Base-by-base conservation (phyloP, 2,797 vertebrate species). In the Mormyrus hasselquistii region DNA sequence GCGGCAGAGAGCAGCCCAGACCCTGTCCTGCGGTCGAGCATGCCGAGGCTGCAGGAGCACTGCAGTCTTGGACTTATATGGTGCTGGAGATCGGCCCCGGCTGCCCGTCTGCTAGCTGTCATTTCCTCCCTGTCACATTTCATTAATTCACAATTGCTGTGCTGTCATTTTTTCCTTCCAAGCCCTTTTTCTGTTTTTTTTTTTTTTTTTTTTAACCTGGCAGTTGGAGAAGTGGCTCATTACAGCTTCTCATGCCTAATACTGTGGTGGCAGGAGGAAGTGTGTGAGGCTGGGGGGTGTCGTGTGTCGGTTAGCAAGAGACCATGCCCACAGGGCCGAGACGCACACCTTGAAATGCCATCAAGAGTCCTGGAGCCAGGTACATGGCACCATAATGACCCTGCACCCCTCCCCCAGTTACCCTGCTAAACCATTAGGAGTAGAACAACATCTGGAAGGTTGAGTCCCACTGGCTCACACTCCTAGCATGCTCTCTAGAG, bases 101-200 rank as follows among this genome's bases (percentile, higher is more conserved):
- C 92, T 91, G 85, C 93, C 94, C 92, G 73, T 93, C 90, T 90
- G 91, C 89, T 93, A 92, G 93, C 93, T 94, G 92, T 92, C 69
- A 92, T 94, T 96, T 95, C 92, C 92, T 91, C 91, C 89, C 89
- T 94, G 92, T 95, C 93, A 94, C 88, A 91, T 90, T 93, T 93
- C 90, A 91, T 94, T 94, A 89, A 90, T 91, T 94, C 93, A 89
- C 90, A 89, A 84, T 89, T 34, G 41, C 91, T 89, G 90, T n/a
- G 62, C 91, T 95, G 91, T 93, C 91, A 93, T 87, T 91, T 92
- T 62, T 93, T 93, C 34, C 53, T 88, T 88, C 87, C 85, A 83
- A 85, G 91, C 93, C 90, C 87, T 93, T 93, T 38, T 91, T 88
- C 29, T 34, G 29, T 87, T 49, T 49, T 85, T 91, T 89, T 88